A percentile compares a stretch with the other conserved stretches of the same genome.
Conservation (phyloP, 2,797 vertebrate species). For the Apogon talboti region DNA sequence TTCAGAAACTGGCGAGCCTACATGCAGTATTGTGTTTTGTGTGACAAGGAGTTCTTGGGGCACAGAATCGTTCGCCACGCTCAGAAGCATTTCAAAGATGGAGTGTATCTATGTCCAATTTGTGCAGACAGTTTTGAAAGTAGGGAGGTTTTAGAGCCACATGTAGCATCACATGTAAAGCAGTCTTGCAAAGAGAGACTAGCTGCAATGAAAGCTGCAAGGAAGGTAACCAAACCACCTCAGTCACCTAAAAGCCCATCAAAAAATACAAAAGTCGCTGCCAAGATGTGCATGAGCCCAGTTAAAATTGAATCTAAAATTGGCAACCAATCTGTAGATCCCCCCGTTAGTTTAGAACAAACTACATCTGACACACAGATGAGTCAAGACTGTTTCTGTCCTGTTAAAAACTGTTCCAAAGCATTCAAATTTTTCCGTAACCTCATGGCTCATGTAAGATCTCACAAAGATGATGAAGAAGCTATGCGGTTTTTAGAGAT, state of each 20-base stretch:
- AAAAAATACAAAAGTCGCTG: constrained; percentile 81
- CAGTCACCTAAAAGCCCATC: constrained; percentile 78
- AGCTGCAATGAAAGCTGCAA: constrained; percentile 95
- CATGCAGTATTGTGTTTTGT: constrained; percentile 99
- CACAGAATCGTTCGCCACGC: constrained; percentile 98
- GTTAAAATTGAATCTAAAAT: constrained; percentile 87
- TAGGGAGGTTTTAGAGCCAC: constrained; percentile 95
- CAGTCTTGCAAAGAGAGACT: constrained; percentile 98
- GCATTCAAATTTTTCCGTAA: constrained; percentile 99
- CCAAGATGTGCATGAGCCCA: constrained; percentile 86
- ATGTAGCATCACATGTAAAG: constrained; percentile 97
- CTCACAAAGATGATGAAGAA: constrained; percentile 96
- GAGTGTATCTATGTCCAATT: constrained; percentile 97
- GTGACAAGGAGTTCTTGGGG: constrained; percentile 98
- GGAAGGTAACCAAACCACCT: constrained; percentile 86
- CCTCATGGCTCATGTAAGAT: constrained; percentile 95
- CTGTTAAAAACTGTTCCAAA: constrained; percentile 93
- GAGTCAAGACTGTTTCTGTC: constrained; percentile 90
- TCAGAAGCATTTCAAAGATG: constrained; percentile 98
- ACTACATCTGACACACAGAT: constrained; percentile 87
- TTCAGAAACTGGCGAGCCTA: constrained; percentile 99
- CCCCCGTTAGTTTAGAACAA: constrained; percentile 83
- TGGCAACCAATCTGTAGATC: constrained; percentile 77
- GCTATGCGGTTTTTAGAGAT: constrained; percentile 97
- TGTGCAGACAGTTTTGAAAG: constrained; percentile 96